Evolutionary conservation across 2,113 vertebrate genomes (phyloP).

Genomic region (Protomyctophum bolini): DNA sequence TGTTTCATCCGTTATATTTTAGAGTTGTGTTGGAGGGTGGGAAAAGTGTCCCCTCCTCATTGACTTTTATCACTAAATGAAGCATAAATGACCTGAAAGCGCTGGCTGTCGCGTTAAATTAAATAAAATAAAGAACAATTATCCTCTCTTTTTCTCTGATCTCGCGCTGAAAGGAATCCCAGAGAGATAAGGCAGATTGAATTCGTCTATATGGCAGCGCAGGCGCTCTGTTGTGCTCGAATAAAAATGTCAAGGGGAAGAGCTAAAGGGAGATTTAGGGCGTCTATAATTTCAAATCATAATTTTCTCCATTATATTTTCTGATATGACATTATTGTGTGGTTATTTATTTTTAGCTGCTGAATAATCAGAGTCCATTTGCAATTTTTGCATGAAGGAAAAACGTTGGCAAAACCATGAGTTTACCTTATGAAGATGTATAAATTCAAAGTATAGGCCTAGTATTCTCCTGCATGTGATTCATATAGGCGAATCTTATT

Average conservation of each 20-base stretch:
- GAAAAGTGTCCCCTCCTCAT: slow-evolving; percentile 74
- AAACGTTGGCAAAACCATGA: neutral
- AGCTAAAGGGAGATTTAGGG: slow-evolving; percentile 74
- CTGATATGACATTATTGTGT: slow-evolving; percentile 48
- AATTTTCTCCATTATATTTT: slow-evolving; percentile 74
- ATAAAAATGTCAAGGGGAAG: slow-evolving; percentile 74
- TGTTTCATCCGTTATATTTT: slow-evolving; percentile 65
- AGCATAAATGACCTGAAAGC: slow-evolving; percentile 92
- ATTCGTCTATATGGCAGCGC: slow-evolving; percentile 69
- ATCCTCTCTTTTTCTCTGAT: slow-evolving; percentile 85
- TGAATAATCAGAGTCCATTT: slow-evolving; percentile 43
- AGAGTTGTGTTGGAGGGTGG: slow-evolving; percentile 67
- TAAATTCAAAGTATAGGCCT: slow-evolving; percentile 1
- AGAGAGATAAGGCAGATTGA: slow-evolving; percentile 87
- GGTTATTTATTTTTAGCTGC: slow-evolving; percentile 57
- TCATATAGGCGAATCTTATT: neutral
- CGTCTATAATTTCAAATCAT: slow-evolving; percentile 79
- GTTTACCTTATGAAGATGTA: neutral
- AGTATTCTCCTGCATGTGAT: neutral
- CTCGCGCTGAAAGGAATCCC: slow-evolving; percentile 84
- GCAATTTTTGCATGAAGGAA: slow-evolving; percentile 22
- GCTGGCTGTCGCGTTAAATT: slow-evolving; percentile 87
- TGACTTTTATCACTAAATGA: slow-evolving; percentile 91
- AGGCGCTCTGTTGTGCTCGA: slow-evolving; percentile 72
- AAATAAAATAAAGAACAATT: slow-evolving; percentile 91